phyloP scores from a whole-genome alignment of 2,113 vertebrate genomes.

The Phocoena phocoena region DNA sequence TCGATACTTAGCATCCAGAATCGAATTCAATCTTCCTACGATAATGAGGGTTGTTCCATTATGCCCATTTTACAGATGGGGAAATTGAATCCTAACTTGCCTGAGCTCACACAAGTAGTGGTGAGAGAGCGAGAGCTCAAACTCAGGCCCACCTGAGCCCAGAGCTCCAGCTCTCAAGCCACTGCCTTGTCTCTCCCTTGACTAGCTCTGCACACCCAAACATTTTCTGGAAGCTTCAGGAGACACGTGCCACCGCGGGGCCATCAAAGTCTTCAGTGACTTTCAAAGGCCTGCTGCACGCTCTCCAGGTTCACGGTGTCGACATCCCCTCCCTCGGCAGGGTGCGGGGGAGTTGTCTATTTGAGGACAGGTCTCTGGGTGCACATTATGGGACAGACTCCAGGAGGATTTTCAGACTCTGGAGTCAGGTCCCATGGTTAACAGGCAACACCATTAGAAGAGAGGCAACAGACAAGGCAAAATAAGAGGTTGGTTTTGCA shows the following conservation, averaged over 20 bases:
- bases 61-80: not conserved
- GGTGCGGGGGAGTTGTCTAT: not conserved
- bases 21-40: not conserved
- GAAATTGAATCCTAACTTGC: not conserved
- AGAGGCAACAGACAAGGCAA: not conserved
- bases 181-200: no score
- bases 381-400: not conserved
- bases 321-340: not conserved
- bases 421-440: rapidly evolving
- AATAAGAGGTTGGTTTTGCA: not conserved
- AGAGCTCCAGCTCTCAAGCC: not conserved
- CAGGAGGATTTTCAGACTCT: rapidly evolving
- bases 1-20: no score
- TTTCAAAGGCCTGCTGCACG: not conserved
- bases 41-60: not conserved
- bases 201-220: not conserved
- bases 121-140: not conserved
- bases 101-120: not conserved
- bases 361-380: not conserved
- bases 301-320: not conserved
- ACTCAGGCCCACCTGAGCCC: not conserved
- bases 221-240: not conserved
- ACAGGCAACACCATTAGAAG: rapidly evolving
- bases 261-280: not conserved
- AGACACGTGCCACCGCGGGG: not conserved